Percentiles rank a stretch among this genome's conserved stretches.
phyloP scores from a whole-genome alignment of 2,797 vertebrate genomes.

The Enteromius radiatus region DNA sequence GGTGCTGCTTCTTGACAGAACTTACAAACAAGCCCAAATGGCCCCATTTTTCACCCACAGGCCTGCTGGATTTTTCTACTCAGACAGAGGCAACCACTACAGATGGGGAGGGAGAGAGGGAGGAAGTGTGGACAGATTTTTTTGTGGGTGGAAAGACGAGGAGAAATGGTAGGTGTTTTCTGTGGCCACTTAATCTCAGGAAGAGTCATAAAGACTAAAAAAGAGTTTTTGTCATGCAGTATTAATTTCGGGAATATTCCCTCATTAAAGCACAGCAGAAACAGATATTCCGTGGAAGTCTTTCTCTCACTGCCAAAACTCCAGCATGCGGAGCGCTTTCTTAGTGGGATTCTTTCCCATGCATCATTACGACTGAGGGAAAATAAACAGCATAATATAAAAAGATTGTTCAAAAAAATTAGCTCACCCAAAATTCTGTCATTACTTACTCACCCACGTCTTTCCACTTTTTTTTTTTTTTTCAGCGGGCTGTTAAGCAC shows the following conservation, averaged over 20 bases:
- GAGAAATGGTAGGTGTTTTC: slow-evolving; percentile 37
- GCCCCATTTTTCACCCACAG: slow-evolving; percentile 66
- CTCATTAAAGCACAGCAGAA: slow-evolving; percentile 36
- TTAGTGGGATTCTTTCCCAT: slow-evolving; percentile 4
- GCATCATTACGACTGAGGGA: background rate
- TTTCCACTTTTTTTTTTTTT: background rate
- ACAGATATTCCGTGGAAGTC: slow-evolving; percentile 15
- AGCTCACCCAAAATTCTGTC: background rate
- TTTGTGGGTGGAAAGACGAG: slow-evolving; percentile 22
- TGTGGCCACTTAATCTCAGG: slow-evolving; percentile 25
- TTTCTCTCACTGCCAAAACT: slow-evolving; percentile 8
- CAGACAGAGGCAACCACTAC: slow-evolving; percentile 27
- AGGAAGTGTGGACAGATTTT: slow-evolving; percentile 2
- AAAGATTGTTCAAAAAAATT: slow-evolving; percentile 3
- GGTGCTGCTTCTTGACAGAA: slow-evolving; percentile 69
- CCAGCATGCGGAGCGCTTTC: slow-evolving; percentile 1
- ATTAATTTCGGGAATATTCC: slow-evolving; percentile 36
- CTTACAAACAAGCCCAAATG: slow-evolving; percentile 73
- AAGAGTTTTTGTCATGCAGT: slow-evolving; percentile 20
- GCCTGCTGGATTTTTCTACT: slow-evolving; percentile 49
- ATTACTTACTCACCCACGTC: slow-evolving; percentile 3
- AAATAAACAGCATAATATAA: slow-evolving; percentile 11
- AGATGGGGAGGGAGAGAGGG: background rate
- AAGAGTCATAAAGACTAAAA: background rate
- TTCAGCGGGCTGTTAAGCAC: background rate